phyloP scores from a whole-genome alignment of 1,140 invertebrate genomes.

The Cydia pomonella region DNA sequence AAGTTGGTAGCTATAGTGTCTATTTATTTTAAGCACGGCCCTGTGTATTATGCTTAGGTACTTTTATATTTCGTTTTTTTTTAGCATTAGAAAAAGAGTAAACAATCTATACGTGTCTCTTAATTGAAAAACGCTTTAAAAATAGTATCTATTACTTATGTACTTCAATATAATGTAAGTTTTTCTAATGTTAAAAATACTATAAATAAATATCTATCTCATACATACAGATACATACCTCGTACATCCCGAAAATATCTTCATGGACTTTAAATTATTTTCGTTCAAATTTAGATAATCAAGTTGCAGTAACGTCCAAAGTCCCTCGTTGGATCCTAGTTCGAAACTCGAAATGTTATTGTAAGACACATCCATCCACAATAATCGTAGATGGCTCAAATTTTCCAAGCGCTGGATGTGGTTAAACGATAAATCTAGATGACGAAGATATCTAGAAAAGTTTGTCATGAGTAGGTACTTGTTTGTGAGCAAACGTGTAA shows the following conservation, averaged over 20 bases:
- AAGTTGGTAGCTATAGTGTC: too few relatives aligned
- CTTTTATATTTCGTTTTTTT: too few relatives aligned
- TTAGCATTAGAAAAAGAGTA: too few relatives aligned
- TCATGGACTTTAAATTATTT: constrained; percentile 70
- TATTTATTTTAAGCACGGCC: too few relatives aligned
- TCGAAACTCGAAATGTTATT: constrained; percentile 73
- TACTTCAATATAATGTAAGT: too few relatives aligned
- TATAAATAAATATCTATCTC: neutral
- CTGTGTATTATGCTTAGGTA: too few relatives aligned
- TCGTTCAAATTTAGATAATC: constrained; percentile 73
- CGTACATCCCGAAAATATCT: constrained; percentile 65
- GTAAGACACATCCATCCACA: constrained; percentile 71
- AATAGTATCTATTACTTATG: too few relatives aligned
- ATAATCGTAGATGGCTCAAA: constrained; percentile 61
- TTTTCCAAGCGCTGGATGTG: constrained; percentile 71
- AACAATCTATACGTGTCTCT: too few relatives aligned
- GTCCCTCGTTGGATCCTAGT: constrained; percentile 49
- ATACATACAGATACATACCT: constrained; percentile 59
- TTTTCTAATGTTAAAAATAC: too few relatives aligned
- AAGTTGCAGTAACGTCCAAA: constrained; percentile 69
- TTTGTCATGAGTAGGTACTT: neutral
- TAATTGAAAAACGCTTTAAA: too few relatives aligned
- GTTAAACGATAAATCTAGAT: constrained; percentile 72
- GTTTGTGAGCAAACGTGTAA: neutral
- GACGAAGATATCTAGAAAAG: constrained; percentile 64